Conservation (phyloP, 2,797 vertebrate species). For the Gouania willdenowi region DNA sequence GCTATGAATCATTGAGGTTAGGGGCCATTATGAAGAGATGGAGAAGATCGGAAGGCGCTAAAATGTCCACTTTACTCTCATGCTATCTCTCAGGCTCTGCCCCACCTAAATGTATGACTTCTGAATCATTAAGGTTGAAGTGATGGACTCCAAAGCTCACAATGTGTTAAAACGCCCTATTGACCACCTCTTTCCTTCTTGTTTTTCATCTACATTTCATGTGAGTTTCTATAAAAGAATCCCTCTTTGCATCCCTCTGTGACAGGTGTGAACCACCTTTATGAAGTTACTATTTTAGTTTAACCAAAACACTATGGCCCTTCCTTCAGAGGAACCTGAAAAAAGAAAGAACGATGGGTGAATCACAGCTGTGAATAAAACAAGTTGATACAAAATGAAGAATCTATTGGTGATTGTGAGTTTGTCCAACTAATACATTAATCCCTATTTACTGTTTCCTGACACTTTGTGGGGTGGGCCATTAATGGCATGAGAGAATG, state of each 20-base stretch:
- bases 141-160: slow-evolving; percentile 3
- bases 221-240: slow-evolving; percentile 23
- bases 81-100: not conserved
- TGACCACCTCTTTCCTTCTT: not conserved
- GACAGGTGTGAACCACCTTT: slow-evolving; percentile 43
- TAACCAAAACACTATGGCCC: slow-evolving; percentile 43
- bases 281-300: slow-evolving; percentile 43
- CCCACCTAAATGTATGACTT: not conserved
- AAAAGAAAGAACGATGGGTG: slow-evolving; percentile 24
- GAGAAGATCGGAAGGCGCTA: slow-evolving; percentile 43
- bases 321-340: slow-evolving; percentile 13
- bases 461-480: too few relatives aligned
- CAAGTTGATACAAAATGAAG: too few relatives aligned
- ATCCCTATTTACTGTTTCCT: too few relatives aligned
- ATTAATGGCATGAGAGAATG: too few relatives aligned
- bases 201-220: slow-evolving; percentile 24
- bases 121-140: slow-evolving; percentile 55
- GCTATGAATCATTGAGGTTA: slow-evolving; percentile 51
- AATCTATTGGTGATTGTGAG: not conserved
- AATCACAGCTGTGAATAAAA: too few relatives aligned
- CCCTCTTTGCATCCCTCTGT: slow-evolving; percentile 11
- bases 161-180: slow-evolving; percentile 35
- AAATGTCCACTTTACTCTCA: slow-evolving; percentile 42
- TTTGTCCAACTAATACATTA: not conserved
- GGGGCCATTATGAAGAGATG: slow-evolving; percentile 50